Base-by-base conservation (phyloP, 2,888 invertebrate genomes). In the Uloborus plumipes region DNA sequence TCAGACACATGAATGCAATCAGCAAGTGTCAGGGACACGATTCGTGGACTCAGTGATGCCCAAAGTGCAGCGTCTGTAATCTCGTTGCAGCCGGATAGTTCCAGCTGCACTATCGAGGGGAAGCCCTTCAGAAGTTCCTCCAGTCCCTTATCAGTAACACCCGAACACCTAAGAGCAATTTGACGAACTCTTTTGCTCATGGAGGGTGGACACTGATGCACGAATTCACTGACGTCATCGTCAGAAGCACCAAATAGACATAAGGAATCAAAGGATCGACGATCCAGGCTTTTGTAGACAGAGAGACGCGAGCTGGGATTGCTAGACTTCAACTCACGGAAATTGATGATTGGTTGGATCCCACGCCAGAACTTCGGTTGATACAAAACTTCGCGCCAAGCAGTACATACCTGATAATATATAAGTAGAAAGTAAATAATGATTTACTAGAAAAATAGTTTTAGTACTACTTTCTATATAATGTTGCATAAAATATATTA, bases 1-100 rank as follows among this genome's bases (percentile, higher is more conserved):
- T 98, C 98, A 86, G 97, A 97, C 87, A 98, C 95, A 91, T 98
- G 98, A 91, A 98, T 98, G 91, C 98, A 98, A 91, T 98, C 98
- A 88, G 95, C 95, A 89, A 98, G 93, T 86, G 95, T 95, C 88
- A 98, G 92, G 85, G 95, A 95, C 84, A 96, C 95, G 89, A 98
- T 95, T 88, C 96, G 92, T 85, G 97, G 96, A 88, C 95, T 95
- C 88, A 98, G 91, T 89, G 96, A 96, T 87, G 96, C 94, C 97
- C 98, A 97, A 87, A 98, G 92, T 86, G 97, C 97, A 86, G 96
- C 95, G 90, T 97, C 97, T 69, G 97, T 97, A 89, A 98, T 93
- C 91, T 98, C 98, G 91, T 98, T 98, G 91, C 98, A 98, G 86
- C 97, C 97, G 84, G 95, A 95, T 88, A 98, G 91, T 91, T 97